phyloP scores from a whole-genome alignment of 1,140 invertebrate genomes.

The Lasioglossum albipes region DNA sequence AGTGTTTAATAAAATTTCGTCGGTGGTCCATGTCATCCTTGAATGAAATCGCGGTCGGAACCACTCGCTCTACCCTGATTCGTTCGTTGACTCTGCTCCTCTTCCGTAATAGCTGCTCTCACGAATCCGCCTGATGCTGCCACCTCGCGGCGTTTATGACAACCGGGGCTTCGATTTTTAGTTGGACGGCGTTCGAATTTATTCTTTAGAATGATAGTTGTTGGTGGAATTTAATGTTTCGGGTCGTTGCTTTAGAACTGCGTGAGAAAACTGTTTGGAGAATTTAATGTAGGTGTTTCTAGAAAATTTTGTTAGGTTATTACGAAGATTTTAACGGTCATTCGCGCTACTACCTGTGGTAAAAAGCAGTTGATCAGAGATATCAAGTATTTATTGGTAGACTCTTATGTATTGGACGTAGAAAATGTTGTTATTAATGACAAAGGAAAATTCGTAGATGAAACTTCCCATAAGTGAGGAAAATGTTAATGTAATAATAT shows the following conservation, averaged over 20 bases:
- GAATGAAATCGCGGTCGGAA: slow-evolving; percentile 39
- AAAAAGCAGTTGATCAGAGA: no score
- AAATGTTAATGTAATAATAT: no score
- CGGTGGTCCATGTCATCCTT: slow-evolving; percentile 50
- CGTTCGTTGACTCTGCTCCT: neutral
- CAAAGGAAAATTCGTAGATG: no score
- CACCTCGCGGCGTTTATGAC: slow-evolving; percentile 54
- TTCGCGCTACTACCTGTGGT: no score
- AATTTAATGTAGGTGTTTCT: neutral
- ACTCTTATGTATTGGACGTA: no score
- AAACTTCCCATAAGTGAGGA: no score
- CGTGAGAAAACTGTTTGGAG: neutral
- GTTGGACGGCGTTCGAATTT: no score
- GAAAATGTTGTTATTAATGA: no score
- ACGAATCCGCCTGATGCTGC: slow-evolving; percentile 72
- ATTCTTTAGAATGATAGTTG: neutral
- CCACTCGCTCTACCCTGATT: slow-evolving; percentile 20
- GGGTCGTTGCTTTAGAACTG: neutral
- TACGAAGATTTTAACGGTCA: slow-evolving; percentile 23
- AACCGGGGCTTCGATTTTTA: neutral
- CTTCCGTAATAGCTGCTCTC: neutral
- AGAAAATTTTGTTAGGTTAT: no score
- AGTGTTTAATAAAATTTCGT: no score
- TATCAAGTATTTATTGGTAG: no score
- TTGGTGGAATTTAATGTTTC: neutral